These are phyloP conservation scores for Actinia equina DNA, from an alignment of 64 coral and sea anemone genomes.

Conservation along the genomic window DNA sequence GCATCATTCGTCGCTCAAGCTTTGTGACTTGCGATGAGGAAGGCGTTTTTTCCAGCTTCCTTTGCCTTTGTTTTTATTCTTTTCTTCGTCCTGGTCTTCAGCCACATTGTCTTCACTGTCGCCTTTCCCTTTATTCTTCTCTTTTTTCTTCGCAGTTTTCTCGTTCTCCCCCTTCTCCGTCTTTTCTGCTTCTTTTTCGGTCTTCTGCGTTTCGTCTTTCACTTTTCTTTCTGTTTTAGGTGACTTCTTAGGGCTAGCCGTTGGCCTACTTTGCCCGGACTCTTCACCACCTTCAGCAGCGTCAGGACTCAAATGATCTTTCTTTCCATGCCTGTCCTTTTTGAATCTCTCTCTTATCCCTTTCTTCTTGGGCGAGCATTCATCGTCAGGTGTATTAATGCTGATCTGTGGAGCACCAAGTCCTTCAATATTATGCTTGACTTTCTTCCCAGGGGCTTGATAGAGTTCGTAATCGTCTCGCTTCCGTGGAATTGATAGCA, in stretches of 20 bases:
- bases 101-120: not conserved
- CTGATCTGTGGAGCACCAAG: constrained; percentile 13
- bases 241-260: not conserved
- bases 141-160: not conserved
- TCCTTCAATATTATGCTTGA: not conserved
- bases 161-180: not conserved
- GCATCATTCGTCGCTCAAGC: not conserved
- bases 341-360: constrained; percentile 5
- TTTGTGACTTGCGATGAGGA: constrained; percentile 6
- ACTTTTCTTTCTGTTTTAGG: not conserved
- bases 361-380: not conserved
- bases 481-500: not conserved
- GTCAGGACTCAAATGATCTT: not conserved
- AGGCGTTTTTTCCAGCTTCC: constrained; percentile 8
- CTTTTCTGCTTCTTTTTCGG: not conserved
- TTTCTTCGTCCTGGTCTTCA: not conserved
- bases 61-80: not conserved
- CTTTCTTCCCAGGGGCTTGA: constrained; percentile 4
- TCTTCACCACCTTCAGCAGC: not conserved
- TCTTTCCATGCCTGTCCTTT: constrained; percentile 4
- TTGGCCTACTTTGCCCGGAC: not conserved
- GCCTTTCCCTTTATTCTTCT: constrained; percentile 1
- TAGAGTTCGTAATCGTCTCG: constrained; percentile 7
- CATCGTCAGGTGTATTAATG: not conserved
- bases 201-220: not conserved